phyloP scores from a whole-genome alignment of 2,113 vertebrate species.

The Condylura cristata region DNA sequence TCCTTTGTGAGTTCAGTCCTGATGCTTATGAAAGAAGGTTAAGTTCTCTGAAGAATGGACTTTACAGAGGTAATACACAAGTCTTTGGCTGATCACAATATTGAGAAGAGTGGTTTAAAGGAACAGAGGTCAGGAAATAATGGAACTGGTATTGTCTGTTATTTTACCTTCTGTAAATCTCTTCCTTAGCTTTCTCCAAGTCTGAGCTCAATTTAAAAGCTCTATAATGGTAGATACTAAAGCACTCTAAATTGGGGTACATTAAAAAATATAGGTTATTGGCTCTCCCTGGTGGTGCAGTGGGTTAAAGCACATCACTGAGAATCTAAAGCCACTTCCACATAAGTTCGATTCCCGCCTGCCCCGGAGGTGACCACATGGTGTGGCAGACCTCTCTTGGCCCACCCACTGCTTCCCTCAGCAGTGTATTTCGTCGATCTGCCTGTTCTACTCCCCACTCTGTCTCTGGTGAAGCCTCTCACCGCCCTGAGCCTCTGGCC shows the following conservation, averaged over 20 bases:
- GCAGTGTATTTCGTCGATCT: too few species aligned
- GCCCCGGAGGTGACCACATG: too few species aligned
- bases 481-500: too few species aligned
- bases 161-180: background rate
- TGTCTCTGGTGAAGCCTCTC: too few species aligned
- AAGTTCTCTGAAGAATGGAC: background rate
- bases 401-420: too few species aligned
- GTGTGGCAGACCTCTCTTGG: too few species aligned
- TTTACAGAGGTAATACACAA: background rate
- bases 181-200: background rate
- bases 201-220: background rate
- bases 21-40: background rate
- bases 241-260: background rate
- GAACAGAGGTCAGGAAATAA: slow-evolving; percentile 15
- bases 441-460: too few species aligned
- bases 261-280: too few species aligned
- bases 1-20: background rate
- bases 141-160: background rate
- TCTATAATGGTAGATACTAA: background rate
- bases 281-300: too few species aligned
- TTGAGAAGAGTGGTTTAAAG: background rate
- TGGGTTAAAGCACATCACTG: too few species aligned
- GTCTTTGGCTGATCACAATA: background rate
- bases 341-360: too few species aligned
- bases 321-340: too few species aligned